Evolutionary conservation across 2,797 vertebrate species (phyloP), one percentile per base, ranked within the genome.

Genomic region (Myripristis murdjan): DNA sequence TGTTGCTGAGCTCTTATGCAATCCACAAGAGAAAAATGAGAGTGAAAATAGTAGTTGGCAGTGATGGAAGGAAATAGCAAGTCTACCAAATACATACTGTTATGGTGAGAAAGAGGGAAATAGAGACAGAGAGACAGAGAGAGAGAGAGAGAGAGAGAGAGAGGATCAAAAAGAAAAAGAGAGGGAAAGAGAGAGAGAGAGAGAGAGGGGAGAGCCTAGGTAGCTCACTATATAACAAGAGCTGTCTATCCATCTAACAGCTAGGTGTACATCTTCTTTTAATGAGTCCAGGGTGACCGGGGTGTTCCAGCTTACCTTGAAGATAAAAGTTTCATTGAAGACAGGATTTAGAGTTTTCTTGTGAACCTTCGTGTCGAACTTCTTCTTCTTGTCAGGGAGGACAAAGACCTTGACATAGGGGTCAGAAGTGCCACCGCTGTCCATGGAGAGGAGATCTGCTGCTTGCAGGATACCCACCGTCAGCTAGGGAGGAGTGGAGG

Each of bases 321-420:
- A 99, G 82, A 88, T 92, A 77, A 99, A 99, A 23, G 96, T 97
- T 87, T 99, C 98, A 0, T 99, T 99, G 93, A 99, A 99, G 85
- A 96, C 95, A 0, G 98, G 98, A 77, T 98, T 99, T 59, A 99
- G 95, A 0, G 98, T 99, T 92, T 99, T 99, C 90, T 97, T 97
- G 85, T 99, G 98, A 59, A 99, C 98, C 91, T 99, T 99, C 75
- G 98, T 99, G 92, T 99, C 98, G 0, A 89, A 97, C 86, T 99
- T 99, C 76, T 99, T 99, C 92, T 99, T 99, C 93, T 99, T 99
- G 92, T 99, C 98, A 0, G 98, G 98, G 52, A 99, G 96, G 51
- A 99, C 94, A 64, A 95, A 98, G 77, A 99, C 95, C 83, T 98
- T 99, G 75, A 99, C 98, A 0, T 99, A 99, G 0, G 98, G 98